Conservation (phyloP, 2,888 invertebrate species). For the Flabesymbios commensalis region DNA sequence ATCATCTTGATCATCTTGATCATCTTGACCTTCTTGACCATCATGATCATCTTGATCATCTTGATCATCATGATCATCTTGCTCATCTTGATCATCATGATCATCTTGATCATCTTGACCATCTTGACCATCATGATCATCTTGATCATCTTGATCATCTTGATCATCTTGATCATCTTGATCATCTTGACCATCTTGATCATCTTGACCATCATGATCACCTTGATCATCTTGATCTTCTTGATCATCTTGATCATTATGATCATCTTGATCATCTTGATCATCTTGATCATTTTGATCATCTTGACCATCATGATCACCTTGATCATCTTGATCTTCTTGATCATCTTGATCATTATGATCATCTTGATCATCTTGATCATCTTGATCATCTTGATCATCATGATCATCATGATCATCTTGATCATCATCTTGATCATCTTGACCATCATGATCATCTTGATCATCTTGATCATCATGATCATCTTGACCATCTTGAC, state of each 20-base stretch:
- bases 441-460: background rate
- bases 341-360: no score
- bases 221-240: background rate
- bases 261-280: background rate
- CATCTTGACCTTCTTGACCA: background rate
- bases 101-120: background rate
- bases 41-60: background rate
- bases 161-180: background rate
- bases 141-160: background rate
- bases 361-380: background rate
- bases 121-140: background rate
- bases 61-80: background rate
- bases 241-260: background rate
- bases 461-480: conserved; percentile 1
- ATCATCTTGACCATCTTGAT: background rate
- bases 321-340: no score
- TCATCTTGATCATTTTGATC: no score
- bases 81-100: background rate
- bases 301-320: no score
- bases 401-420: conserved; percentile 1
- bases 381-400: background rate
- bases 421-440: background rate
- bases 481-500: background rate
- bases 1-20: no score
- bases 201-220: background rate